A percentile compares a stretch with the other conserved stretches of the same genome.
Conservation (phyloP, 1,140 invertebrate species). For the Anastrepha ludens region DNA sequence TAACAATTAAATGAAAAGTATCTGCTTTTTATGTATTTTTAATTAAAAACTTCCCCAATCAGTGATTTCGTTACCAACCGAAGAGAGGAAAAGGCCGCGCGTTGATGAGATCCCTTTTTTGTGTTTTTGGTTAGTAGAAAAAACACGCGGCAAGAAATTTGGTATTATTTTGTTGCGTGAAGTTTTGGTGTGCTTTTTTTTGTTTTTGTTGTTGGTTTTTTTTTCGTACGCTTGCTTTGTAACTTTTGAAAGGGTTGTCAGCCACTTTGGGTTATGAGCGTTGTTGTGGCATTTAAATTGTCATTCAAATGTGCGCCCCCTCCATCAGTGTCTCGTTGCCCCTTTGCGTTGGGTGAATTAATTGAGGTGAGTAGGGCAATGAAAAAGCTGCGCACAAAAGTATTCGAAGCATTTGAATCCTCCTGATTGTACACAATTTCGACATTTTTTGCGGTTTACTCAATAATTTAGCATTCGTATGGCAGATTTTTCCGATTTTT, state of each 20-base stretch:
- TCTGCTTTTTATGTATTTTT: constrained; percentile 36
- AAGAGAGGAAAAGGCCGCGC: not conserved
- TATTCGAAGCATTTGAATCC: not conserved
- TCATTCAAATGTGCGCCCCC: not conserved
- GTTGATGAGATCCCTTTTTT: not conserved
- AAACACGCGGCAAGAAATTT: not conserved
- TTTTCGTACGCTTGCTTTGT: not conserved
- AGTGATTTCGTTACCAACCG: not conserved
- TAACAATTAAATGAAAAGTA: constrained; percentile 48
- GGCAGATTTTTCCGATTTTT: not conserved
- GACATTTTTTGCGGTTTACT: not conserved
- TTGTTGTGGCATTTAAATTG: not conserved
- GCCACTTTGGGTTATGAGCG: constrained; percentile 17
- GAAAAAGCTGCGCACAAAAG: not conserved
- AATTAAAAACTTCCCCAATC: not conserved
- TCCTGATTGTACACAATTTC: not conserved
- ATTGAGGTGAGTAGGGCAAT: not conserved
- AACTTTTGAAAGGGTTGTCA: not conserved
- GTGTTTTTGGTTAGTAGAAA: not conserved
- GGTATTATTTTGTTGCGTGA: not conserved
- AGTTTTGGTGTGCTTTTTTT: not conserved
- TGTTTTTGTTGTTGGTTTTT: not conserved
- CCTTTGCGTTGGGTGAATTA: not conserved
- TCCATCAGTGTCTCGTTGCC: not conserved
- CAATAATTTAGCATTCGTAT: not conserved